Evolutionary conservation across 2,888 invertebrate species (phyloP).

Genomic region (Cetonia aurata): DNA sequence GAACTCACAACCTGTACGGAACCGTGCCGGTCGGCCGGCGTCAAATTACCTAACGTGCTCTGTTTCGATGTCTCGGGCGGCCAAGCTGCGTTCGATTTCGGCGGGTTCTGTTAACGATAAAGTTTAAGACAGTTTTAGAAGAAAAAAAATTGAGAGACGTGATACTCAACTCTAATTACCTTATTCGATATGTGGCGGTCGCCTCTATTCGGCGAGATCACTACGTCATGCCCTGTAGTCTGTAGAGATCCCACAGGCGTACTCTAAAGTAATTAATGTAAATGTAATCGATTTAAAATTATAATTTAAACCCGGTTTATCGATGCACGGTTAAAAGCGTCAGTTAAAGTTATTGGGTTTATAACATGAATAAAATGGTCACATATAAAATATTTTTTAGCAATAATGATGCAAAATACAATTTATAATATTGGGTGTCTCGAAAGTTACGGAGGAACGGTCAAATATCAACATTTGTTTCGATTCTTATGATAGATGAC

Average conservation of each 20-base stretch:
- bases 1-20: slow-evolving; percentile 99
- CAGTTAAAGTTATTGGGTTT: too few relatives aligned
- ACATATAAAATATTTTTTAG: too few relatives aligned
- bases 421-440: too few relatives aligned
- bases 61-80: slow-evolving; percentile 85
- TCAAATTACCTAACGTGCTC: slow-evolving; percentile 85
- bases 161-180: slow-evolving; percentile 68
- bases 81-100: slow-evolving; percentile 81
- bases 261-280: slow-evolving; percentile 74
- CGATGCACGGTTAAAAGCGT: too few relatives aligned
- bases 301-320: too few relatives aligned
- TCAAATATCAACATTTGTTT: slow-evolving; percentile 5
- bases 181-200: slow-evolving; percentile 87
- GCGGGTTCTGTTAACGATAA: slow-evolving; percentile 65
- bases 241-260: slow-evolving; percentile 93
- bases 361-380: too few relatives aligned
- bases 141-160: slow-evolving; percentile 25
- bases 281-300: too few relatives aligned
- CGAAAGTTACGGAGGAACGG: too few relatives aligned
- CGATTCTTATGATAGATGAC: background rate
- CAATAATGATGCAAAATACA: too few relatives aligned
- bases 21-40: slow-evolving; percentile 96
- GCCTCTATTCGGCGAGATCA: slow-evolving; percentile 86
- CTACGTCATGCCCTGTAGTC: slow-evolving; percentile 92
- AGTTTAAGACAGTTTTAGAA: slow-evolving; percentile 36